Evolutionary conservation across 1,140 invertebrate species (phyloP).

Genomic region (Drosophila willistoni): DNA sequence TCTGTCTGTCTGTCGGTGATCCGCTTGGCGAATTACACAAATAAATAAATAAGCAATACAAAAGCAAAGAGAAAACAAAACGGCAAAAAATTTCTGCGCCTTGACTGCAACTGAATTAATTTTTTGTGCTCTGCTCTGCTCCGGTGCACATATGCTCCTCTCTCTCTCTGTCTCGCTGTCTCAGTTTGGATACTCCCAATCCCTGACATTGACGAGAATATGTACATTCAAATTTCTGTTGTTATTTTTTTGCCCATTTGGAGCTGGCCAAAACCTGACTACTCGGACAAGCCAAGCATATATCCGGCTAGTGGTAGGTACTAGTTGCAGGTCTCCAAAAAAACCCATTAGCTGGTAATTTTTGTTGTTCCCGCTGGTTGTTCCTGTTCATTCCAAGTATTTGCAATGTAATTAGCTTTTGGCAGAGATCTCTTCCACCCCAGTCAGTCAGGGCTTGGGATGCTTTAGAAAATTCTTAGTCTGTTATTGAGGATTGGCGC

Average conservation of each 20-base stretch:
- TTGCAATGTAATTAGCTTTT: slow-evolving; percentile 69
- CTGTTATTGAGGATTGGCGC: slow-evolving; percentile 1
- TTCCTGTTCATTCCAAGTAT: slow-evolving; percentile 62
- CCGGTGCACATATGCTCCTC: slow-evolving; percentile 54
- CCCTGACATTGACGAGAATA: slow-evolving; percentile 58
- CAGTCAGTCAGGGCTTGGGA: not conserved
- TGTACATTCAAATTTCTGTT: slow-evolving; percentile 69
- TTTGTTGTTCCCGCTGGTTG: slow-evolving; percentile 45
- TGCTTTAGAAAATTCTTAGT: slow-evolving; percentile 49
- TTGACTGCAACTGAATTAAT: slow-evolving; percentile 74
- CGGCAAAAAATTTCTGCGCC: slow-evolving; percentile 59
- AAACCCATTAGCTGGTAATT: not conserved
- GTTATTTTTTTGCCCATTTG: slow-evolving; percentile 55
- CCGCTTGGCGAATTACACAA: slow-evolving; percentile 65
- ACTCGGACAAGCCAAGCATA: slow-evolving; percentile 68
- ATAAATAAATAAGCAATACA: slow-evolving; percentile 17
- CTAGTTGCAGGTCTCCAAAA: not conserved
- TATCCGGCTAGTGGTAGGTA: slow-evolving; percentile 54
- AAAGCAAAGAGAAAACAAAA: slow-evolving; percentile 68
- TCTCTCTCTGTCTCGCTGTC: not conserved
- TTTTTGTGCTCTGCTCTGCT: slow-evolving; percentile 57
- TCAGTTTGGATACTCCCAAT: slow-evolving; percentile 37
- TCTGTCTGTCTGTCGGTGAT: slow-evolving; percentile 35
- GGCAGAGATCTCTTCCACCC: not conserved
- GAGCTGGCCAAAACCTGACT: slow-evolving; percentile 61